A percentile compares a stretch with the other conserved stretches of the same genome.
Evolutionary conservation across 2,113 vertebrate species (phyloP).

Genomic region (Sus scrofa): T2T-Sscrofa CM000826.6:46447001-46447500

Average conservation of each 20-base stretch:
- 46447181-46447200: not conserved
- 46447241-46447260: not conserved
- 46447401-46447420: not conserved
- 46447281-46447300: not conserved
- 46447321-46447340: not conserved
- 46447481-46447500: not conserved
- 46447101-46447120: slow-evolving; percentile 89
- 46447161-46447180: slow-evolving; percentile 62
- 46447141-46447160: slow-evolving; percentile 79
- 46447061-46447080: slow-evolving; percentile 86
- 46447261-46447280: not conserved
- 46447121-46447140: slow-evolving; percentile 79
- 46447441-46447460: not conserved
- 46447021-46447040: slow-evolving; percentile 91
- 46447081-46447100: slow-evolving; percentile 84
- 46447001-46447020: slow-evolving; percentile 88
- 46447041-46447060: slow-evolving; percentile 89
- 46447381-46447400: not conserved
- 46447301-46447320: not conserved
- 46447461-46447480: slow-evolving; percentile 35
- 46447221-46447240: slow-evolving; percentile 14
- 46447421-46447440: not conserved
- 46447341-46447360: not conserved
- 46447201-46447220: not conserved
- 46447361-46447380: not conserved